Base-by-base conservation (phyloP, 2,113 vertebrate genomes). In the Petromus typicus region DNA sequence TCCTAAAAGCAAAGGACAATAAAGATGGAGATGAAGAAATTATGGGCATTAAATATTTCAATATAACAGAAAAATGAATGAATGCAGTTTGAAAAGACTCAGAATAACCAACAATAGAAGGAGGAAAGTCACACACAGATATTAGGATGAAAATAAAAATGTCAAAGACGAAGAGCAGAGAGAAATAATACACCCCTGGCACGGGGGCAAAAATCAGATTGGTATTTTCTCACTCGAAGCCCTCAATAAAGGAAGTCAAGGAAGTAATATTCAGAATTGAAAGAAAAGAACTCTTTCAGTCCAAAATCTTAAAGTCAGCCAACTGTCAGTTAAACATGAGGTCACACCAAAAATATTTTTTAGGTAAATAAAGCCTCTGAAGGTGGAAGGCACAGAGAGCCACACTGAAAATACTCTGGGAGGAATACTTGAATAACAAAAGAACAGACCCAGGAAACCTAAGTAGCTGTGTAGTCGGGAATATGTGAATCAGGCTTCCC, bases 281-380 rank as follows among this genome's bases (percentile, higher is more conserved):
- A 88, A 89, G 69, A 86, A 93, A 92, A 91, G 87, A 91, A 45
- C 48, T 22, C 91, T 66, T 88, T 92, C 71, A 37, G 22, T 73
- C 64, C 40, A 71, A 71, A 78, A 78, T 43, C 94, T 69, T 63
- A 73, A 84, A 71, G 56, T 48, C 64, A 85, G 85, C 93, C 95
- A 86, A 82, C 9, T 82, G 71, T 86, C 86, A 27, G 61, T 81
- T 81, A 69, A 94, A 94, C 23, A 75, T 71, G 96, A 96, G 75
- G 34, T 93, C 94, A 80, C 63, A 27, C 79, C 40, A 75, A 91
- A 97, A 96, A 89, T 87, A 94, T 94, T 54, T n/a, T 83, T 66
- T 79, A 57, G 56, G 86, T 91, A 97, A 96, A 96, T 91, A 96
- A 91, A 86, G 23, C 91, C 63, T n/a, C 89, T 45, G 88, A 82